Conservation (phyloP, 1,140 invertebrate genomes). For the Caenorhabditis briggsae region DNA sequence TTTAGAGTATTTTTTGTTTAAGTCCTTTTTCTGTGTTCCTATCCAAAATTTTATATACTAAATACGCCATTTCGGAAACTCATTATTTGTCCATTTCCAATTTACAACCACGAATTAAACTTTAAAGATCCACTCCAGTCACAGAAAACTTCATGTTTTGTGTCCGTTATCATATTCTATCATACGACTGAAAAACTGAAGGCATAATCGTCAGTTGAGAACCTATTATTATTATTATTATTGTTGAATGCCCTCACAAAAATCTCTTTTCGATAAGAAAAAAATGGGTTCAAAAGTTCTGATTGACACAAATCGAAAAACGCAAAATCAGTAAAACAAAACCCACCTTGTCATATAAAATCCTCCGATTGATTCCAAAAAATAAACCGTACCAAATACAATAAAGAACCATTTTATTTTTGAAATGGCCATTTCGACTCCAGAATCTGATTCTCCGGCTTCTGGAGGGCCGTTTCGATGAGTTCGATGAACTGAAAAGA, state of each 20-base stretch:
- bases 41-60: too few relatives aligned
- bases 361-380: conserved; percentile 77
- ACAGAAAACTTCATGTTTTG: conserved; percentile 9
- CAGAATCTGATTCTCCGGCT: not conserved
- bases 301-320: not conserved
- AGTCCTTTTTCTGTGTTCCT: not conserved
- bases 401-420: conserved; percentile 70
- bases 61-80: too few relatives aligned
- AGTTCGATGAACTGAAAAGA: conserved; percentile 5
- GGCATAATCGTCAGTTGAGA: not conserved
- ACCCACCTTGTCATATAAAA: conserved; percentile 77
- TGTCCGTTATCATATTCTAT: conserved; percentile 25
- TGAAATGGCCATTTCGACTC: conserved; percentile 26
- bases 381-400: conserved; percentile 75
- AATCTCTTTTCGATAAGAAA: not conserved
- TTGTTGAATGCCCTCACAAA: not conserved
- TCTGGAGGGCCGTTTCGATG: not conserved
- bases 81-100: not conserved
- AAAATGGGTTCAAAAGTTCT: not conserved
- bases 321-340: not conserved
- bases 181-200: conserved; percentile 2
- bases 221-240: conserved; percentile 38
- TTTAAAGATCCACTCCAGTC: conserved; percentile 12
- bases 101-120: not conserved
- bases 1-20: not conserved